phyloP scores from a whole-genome alignment of 1,140 invertebrate genomes.

The Drosophila rufa region DNA sequence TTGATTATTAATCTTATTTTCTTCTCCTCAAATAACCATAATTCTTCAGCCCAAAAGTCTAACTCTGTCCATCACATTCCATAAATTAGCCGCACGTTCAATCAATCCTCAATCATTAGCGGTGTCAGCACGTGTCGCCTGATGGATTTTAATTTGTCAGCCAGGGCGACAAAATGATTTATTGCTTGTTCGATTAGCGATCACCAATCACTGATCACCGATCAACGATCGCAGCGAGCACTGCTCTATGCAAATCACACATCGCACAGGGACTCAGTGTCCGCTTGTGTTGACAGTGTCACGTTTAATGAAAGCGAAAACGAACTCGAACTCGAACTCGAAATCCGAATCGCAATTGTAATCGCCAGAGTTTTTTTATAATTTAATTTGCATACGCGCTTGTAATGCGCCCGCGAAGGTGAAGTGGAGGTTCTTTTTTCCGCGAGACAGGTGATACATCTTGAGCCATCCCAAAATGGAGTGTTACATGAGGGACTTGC shows the following conservation, averaged over 20 bases:
- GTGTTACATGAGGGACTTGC: conserved; percentile 46
- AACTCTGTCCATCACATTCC: not conserved
- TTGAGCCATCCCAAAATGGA: conserved; percentile 62
- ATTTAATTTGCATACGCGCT: conserved; percentile 64
- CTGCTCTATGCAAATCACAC: conserved; percentile 72
- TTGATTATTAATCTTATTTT: not conserved
- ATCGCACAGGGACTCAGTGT: conserved; percentile 20
- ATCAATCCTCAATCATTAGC: conserved; percentile 54
- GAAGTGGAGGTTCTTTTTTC: conserved; percentile 27
- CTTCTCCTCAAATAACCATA: not conserved
- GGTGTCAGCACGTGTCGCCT: conserved; percentile 59
- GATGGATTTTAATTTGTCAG: conserved; percentile 78
- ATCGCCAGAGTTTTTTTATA: conserved; percentile 36
- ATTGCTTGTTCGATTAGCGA: conserved; percentile 60
- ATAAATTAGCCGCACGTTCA: conserved; percentile 22
- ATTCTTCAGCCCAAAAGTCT: not conserved
- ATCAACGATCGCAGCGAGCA: conserved; percentile 21
- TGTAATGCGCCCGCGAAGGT: conserved; percentile 49
- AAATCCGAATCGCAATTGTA: conserved; percentile 62
- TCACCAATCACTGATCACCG: conserved; percentile 49
- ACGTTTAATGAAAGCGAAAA: conserved; percentile 78
- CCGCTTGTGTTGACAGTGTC: conserved; percentile 44
- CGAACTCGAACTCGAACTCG: conserved; percentile 44
- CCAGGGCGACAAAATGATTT: conserved; percentile 77
- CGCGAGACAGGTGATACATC: conserved; percentile 67